These are phyloP conservation scores for Drosophila tani DNA, from an alignment of 1,140 invertebrate species.

Conservation along the genomic window DNA sequence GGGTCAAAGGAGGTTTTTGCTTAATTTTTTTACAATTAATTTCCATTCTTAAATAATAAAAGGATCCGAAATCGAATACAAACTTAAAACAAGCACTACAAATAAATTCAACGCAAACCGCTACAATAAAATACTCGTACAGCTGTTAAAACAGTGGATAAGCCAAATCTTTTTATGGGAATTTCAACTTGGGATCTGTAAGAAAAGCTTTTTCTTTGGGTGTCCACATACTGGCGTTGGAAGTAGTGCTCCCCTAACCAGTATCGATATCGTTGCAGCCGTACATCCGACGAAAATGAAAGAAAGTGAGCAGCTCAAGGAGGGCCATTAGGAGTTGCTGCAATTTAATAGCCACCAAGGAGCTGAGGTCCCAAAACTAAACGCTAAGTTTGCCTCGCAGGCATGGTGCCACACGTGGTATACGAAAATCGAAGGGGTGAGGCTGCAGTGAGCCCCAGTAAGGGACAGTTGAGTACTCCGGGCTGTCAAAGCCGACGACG, in stretches of 20 bases:
- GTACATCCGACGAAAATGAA: constrained; percentile 59
- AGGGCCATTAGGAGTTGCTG: constrained; percentile 48
- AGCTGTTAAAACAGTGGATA: no score
- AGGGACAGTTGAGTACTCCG: not conserved
- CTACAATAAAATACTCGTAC: no score
- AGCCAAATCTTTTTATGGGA: not conserved
- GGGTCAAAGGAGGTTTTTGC: no score
- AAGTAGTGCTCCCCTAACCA: constrained; percentile 8
- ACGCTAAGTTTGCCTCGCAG: constrained; percentile 66
- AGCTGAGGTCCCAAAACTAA: constrained; percentile 54
- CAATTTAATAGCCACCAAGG: constrained; percentile 76
- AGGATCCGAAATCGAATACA: no score
- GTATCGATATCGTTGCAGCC: constrained; percentile 63
- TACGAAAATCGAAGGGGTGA: not conserved
- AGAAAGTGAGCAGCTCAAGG: constrained; percentile 40
- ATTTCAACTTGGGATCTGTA: not conserved
- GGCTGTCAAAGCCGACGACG: constrained; percentile 63
- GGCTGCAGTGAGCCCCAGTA: not conserved
- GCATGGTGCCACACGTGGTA: constrained; percentile 28
- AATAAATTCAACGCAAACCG: not conserved
- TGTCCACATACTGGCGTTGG: not conserved
- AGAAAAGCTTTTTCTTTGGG: not conserved
- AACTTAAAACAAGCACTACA: not conserved
- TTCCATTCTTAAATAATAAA: not conserved
- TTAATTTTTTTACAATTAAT: not conserved